Base-by-base conservation (phyloP, 2,797 vertebrate genomes). In the Sebastes baramenuke region DNA sequence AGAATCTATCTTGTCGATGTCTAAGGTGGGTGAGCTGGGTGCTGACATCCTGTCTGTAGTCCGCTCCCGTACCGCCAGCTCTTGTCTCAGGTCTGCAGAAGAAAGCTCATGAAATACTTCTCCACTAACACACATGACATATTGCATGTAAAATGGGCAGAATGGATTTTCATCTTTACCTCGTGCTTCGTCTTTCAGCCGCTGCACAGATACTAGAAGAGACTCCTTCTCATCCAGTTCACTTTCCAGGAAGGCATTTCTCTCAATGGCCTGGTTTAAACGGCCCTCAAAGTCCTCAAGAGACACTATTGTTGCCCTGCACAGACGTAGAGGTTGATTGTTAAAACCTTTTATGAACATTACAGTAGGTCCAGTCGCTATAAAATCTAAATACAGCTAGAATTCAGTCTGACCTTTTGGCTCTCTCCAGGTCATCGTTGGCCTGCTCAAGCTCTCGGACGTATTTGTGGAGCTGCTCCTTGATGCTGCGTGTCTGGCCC, bases 191-290 rank as follows among this genome's bases (percentile, higher is more conserved):
- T 99, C 98, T 93, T 99, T 99, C 91, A 99, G 94, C 76, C 98
- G 96, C 94, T 99, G 98, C 29, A 99, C 98, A 14, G 98, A 99
- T 5, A 98, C 98, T 49, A 99, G 93, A 67, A 99, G 92, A 1
- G 98, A 99, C 87, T 99, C 98, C 86, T 99, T 99, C 93, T 99
- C 98, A 75, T 99, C 98, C 89, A 99, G 95, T 79, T 99, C 98
- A 29, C 98, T 99, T 94, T 99, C 98, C 90, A 99, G 95, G 94
- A 99, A 99, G 1, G 98, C 98, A 68, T 99, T 99, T 90, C 98
- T 96, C 93, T 99, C 98, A 65, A 99, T 99, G 74, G 98, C 98
- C 92, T 99, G 98, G 95, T 99, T 99, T 83, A 99, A 93, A 83
- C 98, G 96, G 86, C 97, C 96, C 90, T 99, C 98, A 92, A 99